Evolutionary conservation across 2,888 invertebrate species (phyloP).

Genomic region (Aleiodes alternator): DNA sequence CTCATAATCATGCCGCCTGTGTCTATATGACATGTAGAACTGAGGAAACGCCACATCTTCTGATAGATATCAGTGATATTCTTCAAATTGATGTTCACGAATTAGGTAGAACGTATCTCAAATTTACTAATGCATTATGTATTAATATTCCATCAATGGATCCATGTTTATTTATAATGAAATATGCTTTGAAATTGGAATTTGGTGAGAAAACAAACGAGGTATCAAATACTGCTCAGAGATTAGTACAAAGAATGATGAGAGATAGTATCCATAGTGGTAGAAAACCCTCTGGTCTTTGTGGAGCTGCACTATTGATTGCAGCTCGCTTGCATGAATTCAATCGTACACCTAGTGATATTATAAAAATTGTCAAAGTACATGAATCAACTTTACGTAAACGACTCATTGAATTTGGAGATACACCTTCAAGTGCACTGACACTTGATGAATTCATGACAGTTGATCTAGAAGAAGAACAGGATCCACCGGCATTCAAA

Average conservation of each 20-base stretch:
- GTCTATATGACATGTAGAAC: conserved; percentile 97
- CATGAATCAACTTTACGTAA: conserved; percentile 95
- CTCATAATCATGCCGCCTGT: conserved; percentile 96
- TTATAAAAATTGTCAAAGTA: conserved; percentile 96
- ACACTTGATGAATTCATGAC: conserved; percentile 98
- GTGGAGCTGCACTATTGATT: conserved; percentile 97
- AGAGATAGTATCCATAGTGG: conserved; percentile 98
- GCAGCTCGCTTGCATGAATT: conserved; percentile 96
- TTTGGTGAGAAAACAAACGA: conserved; percentile 95
- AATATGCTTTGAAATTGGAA: conserved; percentile 95
- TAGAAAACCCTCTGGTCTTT: conserved; percentile 95
- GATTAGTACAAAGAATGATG: conserved; percentile 98
- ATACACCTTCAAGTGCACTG: conserved; percentile 95
- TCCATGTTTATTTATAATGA: conserved; percentile 95
- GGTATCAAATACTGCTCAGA: conserved; percentile 94
- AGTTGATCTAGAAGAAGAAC: conserved; percentile 96
- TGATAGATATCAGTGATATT: conserved; percentile 98
- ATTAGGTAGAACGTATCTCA: conserved; percentile 93
- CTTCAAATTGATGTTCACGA: conserved; percentile 97
- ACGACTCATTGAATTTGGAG: conserved; percentile 94
- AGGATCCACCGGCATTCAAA: conserved; percentile 97
- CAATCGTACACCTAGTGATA: conserved; percentile 88
- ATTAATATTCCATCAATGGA: conserved; percentile 94
- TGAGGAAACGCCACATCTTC: conserved; percentile 95
- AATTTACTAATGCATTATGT: conserved; percentile 90